phyloP scores from a whole-genome alignment of 2,113 vertebrate genomes.

The Pseudonaja textilis region DNA sequence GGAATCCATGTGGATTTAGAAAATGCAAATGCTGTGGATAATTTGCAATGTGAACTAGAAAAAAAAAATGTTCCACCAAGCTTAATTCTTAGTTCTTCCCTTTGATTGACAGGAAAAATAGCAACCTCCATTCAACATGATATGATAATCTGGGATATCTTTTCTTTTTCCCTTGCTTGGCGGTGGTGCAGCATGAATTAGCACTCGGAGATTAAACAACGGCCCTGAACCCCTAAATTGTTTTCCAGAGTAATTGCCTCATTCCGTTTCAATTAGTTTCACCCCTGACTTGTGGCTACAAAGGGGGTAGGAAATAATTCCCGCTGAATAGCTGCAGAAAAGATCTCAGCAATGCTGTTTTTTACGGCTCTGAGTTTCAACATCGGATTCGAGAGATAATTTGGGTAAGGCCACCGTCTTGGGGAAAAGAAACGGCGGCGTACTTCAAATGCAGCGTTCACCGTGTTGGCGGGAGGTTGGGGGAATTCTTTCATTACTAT shows the following conservation, averaged over 20 bases:
- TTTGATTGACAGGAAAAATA: neutral
- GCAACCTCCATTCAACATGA: neutral
- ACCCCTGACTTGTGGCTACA: conserved; percentile 4
- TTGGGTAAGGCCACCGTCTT: neutral
- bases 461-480: conserved; percentile 2
- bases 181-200: neutral
- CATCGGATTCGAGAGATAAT: conserved; percentile 19
- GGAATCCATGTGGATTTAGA: neutral
- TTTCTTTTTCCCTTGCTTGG: no score
- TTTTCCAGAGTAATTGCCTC: conserved; percentile 30
- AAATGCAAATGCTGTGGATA: neutral
- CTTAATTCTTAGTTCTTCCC: neutral
- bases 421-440: conserved; percentile 18
- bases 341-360: neutral
- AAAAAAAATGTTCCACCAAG: neutral
- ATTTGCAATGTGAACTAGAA: neutral
- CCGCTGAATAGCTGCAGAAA: conserved; percentile 15
- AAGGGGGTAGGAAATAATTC: conserved; percentile 18
- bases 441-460: conserved; percentile 43
- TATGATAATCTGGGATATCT: neutral
- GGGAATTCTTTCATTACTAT: conserved; percentile 33
- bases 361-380: conserved; percentile 24
- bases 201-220: conserved; percentile 3
- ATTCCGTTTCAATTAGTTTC: conserved; percentile 13
- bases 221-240: conserved; percentile 1